Evolutionary conservation across 2,113 vertebrate genomes (phyloP).

Genomic region (Echinops telfairi): DNA sequence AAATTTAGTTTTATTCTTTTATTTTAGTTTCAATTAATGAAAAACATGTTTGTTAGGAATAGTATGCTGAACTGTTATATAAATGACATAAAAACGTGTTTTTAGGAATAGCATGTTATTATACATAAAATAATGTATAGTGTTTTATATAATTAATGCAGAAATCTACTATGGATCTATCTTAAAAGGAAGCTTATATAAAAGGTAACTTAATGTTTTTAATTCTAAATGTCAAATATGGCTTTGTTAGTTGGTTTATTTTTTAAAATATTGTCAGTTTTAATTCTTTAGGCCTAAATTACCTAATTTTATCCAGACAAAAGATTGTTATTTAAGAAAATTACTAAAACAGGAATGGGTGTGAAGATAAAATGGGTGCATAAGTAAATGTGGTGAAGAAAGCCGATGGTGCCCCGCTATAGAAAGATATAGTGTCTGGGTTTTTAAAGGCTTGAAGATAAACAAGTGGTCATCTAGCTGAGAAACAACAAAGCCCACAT

Average conservation of each 20-base stretch:
- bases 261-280: constrained; percentile 1
- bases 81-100: too few relatives aligned
- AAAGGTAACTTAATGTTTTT: neutral
- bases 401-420: too few relatives aligned
- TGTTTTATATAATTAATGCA: neutral
- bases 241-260: constrained; percentile 58
- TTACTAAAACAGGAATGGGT: neutral
- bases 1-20: constrained; percentile 60
- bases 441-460: too few relatives aligned
- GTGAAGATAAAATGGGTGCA: too few relatives aligned
- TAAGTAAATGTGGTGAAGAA: too few relatives aligned
- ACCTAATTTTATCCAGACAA: neutral
- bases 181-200: constrained; percentile 49
- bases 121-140: neutral
- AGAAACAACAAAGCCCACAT: too few relatives aligned
- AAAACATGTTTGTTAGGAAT: constrained; percentile 51
- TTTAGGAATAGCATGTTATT: too few relatives aligned
- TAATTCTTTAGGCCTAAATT: neutral
- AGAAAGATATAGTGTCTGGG: too few relatives aligned
- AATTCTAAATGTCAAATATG: neutral
- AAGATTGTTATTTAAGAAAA: neutral
- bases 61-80: neutral
- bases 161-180: constrained; percentile 35
- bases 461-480: too few relatives aligned
- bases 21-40: constrained; percentile 56